Percentiles rank a stretch among this genome's conserved stretches.
Conservation (phyloP, 2,888 invertebrate genomes). For the Digitonthophagus gazella region DNA sequence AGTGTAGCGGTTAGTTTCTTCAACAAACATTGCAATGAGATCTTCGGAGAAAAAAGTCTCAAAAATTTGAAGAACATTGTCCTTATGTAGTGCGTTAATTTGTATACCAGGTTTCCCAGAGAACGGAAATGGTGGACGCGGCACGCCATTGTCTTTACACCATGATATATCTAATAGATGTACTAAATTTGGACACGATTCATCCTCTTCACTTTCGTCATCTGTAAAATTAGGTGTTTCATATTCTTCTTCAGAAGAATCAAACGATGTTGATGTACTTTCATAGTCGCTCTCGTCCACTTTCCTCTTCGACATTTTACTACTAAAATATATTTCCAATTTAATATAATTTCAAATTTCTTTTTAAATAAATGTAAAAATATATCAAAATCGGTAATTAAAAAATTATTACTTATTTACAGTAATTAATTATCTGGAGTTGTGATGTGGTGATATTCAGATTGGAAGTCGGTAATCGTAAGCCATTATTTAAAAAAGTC, state of each 20-base stretch:
- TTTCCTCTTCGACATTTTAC: not conserved
- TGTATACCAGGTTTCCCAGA: not conserved
- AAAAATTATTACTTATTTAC: not conserved
- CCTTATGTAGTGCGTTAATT: not conserved
- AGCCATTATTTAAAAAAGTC: no score
- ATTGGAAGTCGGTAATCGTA: no score
- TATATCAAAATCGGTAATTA: not conserved
- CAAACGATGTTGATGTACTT: not conserved
- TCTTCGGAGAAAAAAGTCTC: not conserved
- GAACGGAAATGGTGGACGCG: slow-evolving; percentile 3
- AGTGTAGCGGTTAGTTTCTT: not conserved
- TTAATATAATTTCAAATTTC: not conserved
- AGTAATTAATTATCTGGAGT: not conserved
- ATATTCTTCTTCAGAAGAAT: not conserved
- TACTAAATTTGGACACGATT: not conserved
- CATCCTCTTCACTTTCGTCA: not conserved
- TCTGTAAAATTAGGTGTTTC: not conserved
- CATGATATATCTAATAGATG: not conserved
- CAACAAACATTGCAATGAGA: not conserved
- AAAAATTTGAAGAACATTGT: not conserved
- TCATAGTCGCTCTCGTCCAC: not conserved
- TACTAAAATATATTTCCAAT: not conserved
- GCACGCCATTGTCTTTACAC: not conserved
- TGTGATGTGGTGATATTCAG: no score
- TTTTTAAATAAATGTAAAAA: not conserved